phyloP scores from a whole-genome alignment of 2,888 invertebrate species.

The Lasioglossum vierecki region DNA sequence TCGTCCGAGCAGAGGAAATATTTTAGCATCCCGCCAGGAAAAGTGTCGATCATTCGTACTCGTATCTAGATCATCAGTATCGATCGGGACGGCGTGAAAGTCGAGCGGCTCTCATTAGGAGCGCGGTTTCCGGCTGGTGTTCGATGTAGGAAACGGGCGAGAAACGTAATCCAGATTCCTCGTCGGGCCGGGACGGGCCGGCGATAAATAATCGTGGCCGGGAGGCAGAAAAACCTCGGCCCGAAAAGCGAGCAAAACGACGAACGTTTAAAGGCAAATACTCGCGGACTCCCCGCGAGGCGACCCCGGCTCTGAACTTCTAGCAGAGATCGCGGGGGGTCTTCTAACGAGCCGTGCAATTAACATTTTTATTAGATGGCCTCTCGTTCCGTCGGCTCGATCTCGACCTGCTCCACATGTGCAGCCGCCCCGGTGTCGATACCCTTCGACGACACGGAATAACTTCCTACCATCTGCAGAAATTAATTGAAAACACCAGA shows the following conservation, averaged over 20 bases:
- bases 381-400: conserved; percentile 56
- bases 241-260: conserved; percentile 30
- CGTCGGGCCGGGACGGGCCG: conserved; percentile 19
- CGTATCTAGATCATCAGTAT: conserved; percentile 27
- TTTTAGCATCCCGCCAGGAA: background rate
- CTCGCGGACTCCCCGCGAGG: conserved; percentile 81
- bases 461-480: conserved; percentile 57
- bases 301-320: conserved; percentile 81
- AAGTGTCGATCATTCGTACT: conserved; percentile 36
- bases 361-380: conserved; percentile 83
- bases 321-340: conserved; percentile 81
- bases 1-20: background rate
- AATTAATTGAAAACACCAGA: conserved; percentile 49
- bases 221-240: conserved; percentile 56
- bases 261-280: conserved; percentile 79
- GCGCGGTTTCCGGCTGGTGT: conserved; percentile 13
- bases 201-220: conserved; percentile 76
- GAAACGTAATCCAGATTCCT: conserved; percentile 70
- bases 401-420: conserved; percentile 70
- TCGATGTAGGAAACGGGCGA: conserved; percentile 57
- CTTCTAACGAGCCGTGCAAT: conserved; percentile 83
- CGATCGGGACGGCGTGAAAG: conserved; percentile 31
- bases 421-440: conserved; percentile 53
- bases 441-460: conserved; percentile 60
- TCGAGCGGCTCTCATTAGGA: conserved; percentile 51